These are phyloP conservation scores for Ormyrus rosae DNA, from an alignment of 2,888 invertebrate species.

Conservation along the genomic window DNA sequence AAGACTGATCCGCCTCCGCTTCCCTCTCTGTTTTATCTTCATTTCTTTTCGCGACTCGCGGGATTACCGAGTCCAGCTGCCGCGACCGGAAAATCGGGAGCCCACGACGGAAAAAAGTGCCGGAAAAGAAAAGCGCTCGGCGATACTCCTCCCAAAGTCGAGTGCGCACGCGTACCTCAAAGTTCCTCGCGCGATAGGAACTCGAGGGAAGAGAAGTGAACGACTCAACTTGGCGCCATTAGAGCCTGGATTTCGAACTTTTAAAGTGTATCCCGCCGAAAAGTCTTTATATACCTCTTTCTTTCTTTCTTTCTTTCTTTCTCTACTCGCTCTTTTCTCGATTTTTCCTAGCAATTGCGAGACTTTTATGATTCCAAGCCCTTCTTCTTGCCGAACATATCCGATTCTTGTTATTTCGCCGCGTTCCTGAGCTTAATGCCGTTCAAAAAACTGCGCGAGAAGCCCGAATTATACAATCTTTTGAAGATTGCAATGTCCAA, in stretches of 20 bases:
- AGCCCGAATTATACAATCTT: too few relatives aligned
- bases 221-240: constrained; percentile 69
- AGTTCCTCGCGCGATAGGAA: constrained; percentile 31
- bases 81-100: constrained; percentile 30
- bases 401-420: constrained; percentile 36
- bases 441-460: constrained; percentile 15
- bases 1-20: constrained; percentile 32
- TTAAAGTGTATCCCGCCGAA: constrained; percentile 37
- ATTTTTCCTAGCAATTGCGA: constrained; percentile 18
- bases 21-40: constrained; percentile 21
- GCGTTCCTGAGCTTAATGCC: constrained; percentile 19
- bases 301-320: background rate
- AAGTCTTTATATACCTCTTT: constrained; percentile 37
- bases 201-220: constrained; percentile 43
- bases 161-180: constrained; percentile 24
- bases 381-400: constrained; percentile 9
- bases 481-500: too few relatives aligned
- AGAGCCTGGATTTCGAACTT: constrained; percentile 60
- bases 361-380: constrained; percentile 38
- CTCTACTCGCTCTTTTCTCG: background rate
- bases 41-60: constrained; percentile 14
- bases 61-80: constrained; percentile 27
- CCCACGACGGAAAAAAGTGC: background rate
- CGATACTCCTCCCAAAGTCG: background rate
- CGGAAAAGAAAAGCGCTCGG: background rate